Evolutionary conservation across 2,797 vertebrate species (phyloP).

Genomic region (Lindbergichthys nudifrons): DNA sequence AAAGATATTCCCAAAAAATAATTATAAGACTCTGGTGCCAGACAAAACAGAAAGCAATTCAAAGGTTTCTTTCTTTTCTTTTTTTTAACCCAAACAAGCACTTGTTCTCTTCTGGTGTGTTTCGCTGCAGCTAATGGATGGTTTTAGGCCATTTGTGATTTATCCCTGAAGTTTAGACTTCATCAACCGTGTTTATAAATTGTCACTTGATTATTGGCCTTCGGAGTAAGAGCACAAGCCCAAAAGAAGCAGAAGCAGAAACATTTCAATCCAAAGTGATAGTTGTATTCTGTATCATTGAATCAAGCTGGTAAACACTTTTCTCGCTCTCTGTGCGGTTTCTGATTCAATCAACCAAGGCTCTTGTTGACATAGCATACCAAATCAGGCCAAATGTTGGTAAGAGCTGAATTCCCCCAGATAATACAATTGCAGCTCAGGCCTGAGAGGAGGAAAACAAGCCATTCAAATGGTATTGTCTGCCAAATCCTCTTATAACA

Average conservation of each 20-base stretch:
- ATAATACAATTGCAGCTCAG: conserved; percentile 65
- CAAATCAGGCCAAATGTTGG: conserved; percentile 64
- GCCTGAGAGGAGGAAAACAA: conserved; percentile 60
- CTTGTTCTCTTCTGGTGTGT: background rate
- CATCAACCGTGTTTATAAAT: conserved; percentile 31
- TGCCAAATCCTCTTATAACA: conserved; percentile 67
- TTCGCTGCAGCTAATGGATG: conserved; percentile 17
- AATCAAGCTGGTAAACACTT: conserved; percentile 55
- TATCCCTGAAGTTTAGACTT: conserved; percentile 27
- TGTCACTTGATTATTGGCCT: conserved; percentile 17
- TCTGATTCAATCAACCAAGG: conserved; percentile 63
- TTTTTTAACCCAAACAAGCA: conserved; percentile 1
- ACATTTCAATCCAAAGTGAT: conserved; percentile 54
- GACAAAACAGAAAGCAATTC: conserved; percentile 8
- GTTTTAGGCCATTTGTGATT: conserved; percentile 28
- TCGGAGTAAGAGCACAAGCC: conserved; percentile 1
- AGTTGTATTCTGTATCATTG: conserved; percentile 37
- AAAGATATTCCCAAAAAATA: background rate
- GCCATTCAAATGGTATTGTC: conserved; percentile 61
- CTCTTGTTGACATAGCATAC: conserved; percentile 64
- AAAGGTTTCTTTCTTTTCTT: background rate
- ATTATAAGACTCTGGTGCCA: background rate
- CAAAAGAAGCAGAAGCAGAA: conserved; percentile 20
- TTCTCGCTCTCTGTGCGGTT: conserved; percentile 44
- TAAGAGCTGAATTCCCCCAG: conserved; percentile 53